These are phyloP conservation scores for Enteromius thamalakanensis DNA, from an alignment of 2,797 vertebrate species.

Conservation along the genomic window DNA sequence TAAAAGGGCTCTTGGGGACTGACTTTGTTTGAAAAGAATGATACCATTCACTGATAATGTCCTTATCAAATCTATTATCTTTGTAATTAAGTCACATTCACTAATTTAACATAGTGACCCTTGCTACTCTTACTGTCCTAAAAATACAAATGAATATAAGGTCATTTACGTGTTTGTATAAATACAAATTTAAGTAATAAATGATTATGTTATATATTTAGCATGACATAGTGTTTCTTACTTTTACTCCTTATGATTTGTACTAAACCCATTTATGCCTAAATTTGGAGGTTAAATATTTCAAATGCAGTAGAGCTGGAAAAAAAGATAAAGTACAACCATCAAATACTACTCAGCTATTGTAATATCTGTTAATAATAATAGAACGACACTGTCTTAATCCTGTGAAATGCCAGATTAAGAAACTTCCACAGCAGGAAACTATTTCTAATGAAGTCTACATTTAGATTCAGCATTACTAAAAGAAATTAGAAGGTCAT, in stretches of 20 bases:
- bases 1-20: neutral
- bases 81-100: constrained; percentile 24
- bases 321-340: neutral
- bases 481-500: constrained; percentile 13
- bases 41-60: constrained; percentile 16
- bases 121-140: neutral
- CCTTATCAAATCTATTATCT: constrained; percentile 13
- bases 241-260: neutral
- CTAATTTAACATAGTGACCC: neutral
- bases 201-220: neutral
- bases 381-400: constrained; percentile 20
- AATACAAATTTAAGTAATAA: neutral
- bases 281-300: neutral
- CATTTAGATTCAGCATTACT: constrained; percentile 26
- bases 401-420: constrained; percentile 12
- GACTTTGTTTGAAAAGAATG: constrained; percentile 6
- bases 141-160: neutral
- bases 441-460: constrained; percentile 14
- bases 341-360: constrained; percentile 10
- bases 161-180: neutral
- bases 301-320: neutral
- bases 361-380: constrained; percentile 14
- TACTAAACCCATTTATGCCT: constrained; percentile 2
- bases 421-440: neutral
- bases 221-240: neutral